Evolutionary conservation across 2,888 invertebrate species (phyloP).

Genomic region (Smittia sp.): DNA sequence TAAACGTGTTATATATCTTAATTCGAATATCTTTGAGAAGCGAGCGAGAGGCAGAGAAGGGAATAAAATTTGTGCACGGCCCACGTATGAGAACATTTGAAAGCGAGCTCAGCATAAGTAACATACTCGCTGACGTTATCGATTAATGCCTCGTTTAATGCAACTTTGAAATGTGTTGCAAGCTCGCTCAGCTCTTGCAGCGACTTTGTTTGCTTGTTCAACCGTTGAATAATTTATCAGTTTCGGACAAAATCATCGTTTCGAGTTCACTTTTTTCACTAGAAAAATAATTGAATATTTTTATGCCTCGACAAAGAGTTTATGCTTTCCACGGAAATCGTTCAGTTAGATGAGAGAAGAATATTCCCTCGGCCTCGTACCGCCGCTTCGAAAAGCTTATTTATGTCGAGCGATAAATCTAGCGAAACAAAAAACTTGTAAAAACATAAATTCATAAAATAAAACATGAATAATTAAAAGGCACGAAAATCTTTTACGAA

Average conservation of each 20-base stretch:
- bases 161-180: background rate
- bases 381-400: background rate
- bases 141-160: constrained; percentile 7
- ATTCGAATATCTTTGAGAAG: constrained; percentile 35
- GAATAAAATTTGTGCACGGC: constrained; percentile 30
- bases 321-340: constrained; percentile 3
- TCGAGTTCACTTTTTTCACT: background rate
- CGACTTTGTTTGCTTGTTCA: constrained; percentile 8
- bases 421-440: constrained; percentile 10
- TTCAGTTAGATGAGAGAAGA: background rate
- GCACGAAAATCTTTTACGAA: constrained; percentile 6
- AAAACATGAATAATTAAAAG: constrained; percentile 28
- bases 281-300: background rate
- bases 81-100: constrained; percentile 38
- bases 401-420: constrained; percentile 19
- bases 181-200: background rate
- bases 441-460: constrained; percentile 21
- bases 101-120: background rate
- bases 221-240: constrained; percentile 5
- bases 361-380: background rate
- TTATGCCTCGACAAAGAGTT: background rate
- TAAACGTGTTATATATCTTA: constrained; percentile 41
- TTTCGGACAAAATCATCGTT: background rate
- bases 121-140: constrained; percentile 30
- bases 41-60: background rate